Percentiles rank a stretch among this genome's conserved stretches.
phyloP scores from a whole-genome alignment of 1,140 invertebrate species.

The Eriosoma lanigerum region DNA sequence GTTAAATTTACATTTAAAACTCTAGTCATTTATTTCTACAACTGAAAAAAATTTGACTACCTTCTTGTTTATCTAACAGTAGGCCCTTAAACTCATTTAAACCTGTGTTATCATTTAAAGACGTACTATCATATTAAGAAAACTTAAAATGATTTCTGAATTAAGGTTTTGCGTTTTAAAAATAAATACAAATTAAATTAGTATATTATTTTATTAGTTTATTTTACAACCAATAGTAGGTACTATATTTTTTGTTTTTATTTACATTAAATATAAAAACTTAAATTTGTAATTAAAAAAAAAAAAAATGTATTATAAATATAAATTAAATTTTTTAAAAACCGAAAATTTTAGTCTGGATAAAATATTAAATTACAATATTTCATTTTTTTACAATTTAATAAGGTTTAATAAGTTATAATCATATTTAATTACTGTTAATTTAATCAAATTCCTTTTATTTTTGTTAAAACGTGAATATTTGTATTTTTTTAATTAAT shows the following conservation, averaged over 20 bases:
- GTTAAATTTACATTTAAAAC: conserved; percentile 21
- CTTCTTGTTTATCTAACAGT: neutral
- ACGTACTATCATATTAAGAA: neutral
- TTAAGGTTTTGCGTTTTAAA: too few species aligned
- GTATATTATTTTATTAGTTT: too few species aligned
- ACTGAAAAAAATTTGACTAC: neutral
- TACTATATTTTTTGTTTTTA: too few species aligned
- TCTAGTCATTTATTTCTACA: neutral
- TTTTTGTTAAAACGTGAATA: neutral
- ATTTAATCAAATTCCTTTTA: neutral
- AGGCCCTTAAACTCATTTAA: neutral
- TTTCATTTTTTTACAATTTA: neutral
- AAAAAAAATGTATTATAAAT: too few species aligned
- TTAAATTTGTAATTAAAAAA: too few species aligned
- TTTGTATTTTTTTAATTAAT: neutral
- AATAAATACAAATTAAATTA: too few species aligned
- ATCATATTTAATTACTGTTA: neutral
- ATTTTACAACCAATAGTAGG: too few species aligned
- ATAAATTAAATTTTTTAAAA: too few species aligned
- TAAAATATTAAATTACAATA: too few species aligned
- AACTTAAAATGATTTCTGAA: too few species aligned
- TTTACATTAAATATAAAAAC: too few species aligned
- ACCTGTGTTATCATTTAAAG: neutral
- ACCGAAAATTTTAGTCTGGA: too few species aligned
- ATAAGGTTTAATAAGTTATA: neutral